Conservation (phyloP, 2,888 invertebrate genomes). For the Gisinianus flammeolus region DNA sequence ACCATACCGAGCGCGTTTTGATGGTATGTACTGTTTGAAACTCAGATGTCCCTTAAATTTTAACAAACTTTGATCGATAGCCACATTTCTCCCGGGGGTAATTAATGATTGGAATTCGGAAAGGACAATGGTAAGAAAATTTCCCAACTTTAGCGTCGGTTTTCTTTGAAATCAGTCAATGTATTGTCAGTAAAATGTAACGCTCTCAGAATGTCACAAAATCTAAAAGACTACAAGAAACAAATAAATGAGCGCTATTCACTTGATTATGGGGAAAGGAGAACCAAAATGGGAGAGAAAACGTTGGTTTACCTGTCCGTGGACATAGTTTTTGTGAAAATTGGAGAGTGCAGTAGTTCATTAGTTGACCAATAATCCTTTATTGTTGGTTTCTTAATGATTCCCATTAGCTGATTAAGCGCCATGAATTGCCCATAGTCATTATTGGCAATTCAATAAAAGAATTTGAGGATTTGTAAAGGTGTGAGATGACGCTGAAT, state of each 20-base stretch:
- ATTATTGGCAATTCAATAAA: neutral
- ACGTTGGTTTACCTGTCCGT: no score
- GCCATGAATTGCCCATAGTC: conserved; percentile 47
- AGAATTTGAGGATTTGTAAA: no score
- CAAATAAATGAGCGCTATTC: no score
- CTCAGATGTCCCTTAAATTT: conserved; percentile 44
- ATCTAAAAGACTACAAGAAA: no score
- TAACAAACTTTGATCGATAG: conserved; percentile 47
- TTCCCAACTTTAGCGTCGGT: conserved; percentile 44
- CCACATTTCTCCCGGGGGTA: conserved; percentile 29
- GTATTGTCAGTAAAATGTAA: conserved; percentile 24
- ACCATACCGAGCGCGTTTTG: conserved; percentile 46
- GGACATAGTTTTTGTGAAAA: conserved; percentile 39
- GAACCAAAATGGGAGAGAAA: no score
- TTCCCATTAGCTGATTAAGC: conserved; percentile 39
- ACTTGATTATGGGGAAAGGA: no score
- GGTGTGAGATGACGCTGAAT: no score
- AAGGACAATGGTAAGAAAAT: conserved; percentile 23
- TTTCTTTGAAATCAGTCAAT: neutral
- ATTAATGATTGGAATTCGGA: conserved; percentile 26
- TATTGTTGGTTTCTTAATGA: conserved; percentile 34
- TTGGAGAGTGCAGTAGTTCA: conserved; percentile 31
- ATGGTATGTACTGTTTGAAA: conserved; percentile 48
- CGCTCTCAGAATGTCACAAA: conserved; percentile 30
- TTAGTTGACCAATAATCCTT: no score